Evolutionary conservation across 2,888 invertebrate species (phyloP), one percentile per base, ranked within the genome.

Genomic region (Melieria omissa): DNA sequence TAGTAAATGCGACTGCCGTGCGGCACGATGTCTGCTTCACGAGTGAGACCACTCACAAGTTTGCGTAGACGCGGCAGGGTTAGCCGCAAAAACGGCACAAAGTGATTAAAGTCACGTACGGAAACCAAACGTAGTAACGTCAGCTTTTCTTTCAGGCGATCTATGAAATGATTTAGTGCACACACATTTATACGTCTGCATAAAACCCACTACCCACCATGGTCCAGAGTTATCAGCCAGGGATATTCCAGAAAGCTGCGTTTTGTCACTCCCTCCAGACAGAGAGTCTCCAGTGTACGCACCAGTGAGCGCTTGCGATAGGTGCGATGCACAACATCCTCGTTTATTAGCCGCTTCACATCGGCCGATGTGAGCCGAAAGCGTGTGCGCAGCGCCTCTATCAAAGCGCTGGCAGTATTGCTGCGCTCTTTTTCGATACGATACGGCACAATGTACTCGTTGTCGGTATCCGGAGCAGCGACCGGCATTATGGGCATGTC

Each of bases 1-100:
- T 88, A 91, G 78, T 91, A 90, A n/a, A 91, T 83, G 67, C 91
- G 88, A 81, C 90, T 91, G 74, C 88, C 88, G 72, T 85, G 86
- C 1, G 85, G 86, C 12, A 89, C 84, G 64, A 83, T 78, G 4
- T 77, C 78, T 7, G 83, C 77, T 83, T 91, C 91, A 65, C 84
- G 82, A 57, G 80, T 78, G n/a, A 84, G 63, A 0, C 74, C 55
- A 4, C 55, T 4, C 0, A 83, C 78, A 7, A 87, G 66, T 70
- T 80, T 83, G 0, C 79, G 77, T 0, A 87, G 75, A 5, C 84
- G 82, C 5, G 80, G 75, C 3, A 86, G 47, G 2, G 89, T 86
- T 54, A 90, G 80, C 61, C 87, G 86, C 73, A 89, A 82, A 77
- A 90, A 89, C 1, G 90, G 90, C 47, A 87, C 77, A 72, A 89